A percentile compares a stretch with the other conserved stretches of the same genome.
phyloP scores from a whole-genome alignment of 2,888 invertebrate species.

The Thymelicus lineola region DNA sequence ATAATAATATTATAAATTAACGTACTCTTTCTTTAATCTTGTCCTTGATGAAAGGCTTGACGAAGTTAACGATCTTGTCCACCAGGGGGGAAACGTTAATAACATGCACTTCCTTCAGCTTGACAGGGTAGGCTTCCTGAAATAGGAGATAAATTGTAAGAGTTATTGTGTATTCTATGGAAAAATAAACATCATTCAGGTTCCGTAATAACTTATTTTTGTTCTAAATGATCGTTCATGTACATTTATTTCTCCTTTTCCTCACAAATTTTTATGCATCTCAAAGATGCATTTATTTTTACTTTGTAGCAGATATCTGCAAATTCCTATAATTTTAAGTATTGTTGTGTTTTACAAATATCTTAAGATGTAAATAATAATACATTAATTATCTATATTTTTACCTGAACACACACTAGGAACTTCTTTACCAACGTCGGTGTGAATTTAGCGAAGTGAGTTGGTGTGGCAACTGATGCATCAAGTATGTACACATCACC shows the following conservation, averaged over 20 bases:
- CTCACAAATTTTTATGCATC: no score
- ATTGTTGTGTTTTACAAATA: no score
- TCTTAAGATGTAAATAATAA: no score
- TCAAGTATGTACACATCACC: constrained; percentile 94
- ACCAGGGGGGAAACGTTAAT: constrained; percentile 93
- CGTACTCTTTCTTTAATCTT: constrained; percentile 91
- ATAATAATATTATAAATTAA: no score
- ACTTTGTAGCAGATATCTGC: no score
- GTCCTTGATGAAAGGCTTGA: constrained; percentile 94
- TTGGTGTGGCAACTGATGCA: constrained; percentile 91
- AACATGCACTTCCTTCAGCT: constrained; percentile 94
- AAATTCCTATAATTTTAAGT: no score
- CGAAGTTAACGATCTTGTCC: constrained; percentile 93
- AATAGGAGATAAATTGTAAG: background rate
- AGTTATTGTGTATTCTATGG: no score
- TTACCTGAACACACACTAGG: constrained; percentile 91
- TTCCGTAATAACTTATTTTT: no score
- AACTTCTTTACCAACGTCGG: constrained; percentile 93
- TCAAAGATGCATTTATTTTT: no score
- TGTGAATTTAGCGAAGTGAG: constrained; percentile 94
- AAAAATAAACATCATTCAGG: no score
- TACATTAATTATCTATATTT: constrained; percentile 30
- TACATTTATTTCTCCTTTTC: no score
- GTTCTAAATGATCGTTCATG: no score
- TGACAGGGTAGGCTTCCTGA: constrained; percentile 94